Percentiles rank a stretch among this genome's conserved stretches.
Evolutionary conservation across 1,140 invertebrate species (phyloP).

Genomic region (Drosophila parvula): DNA sequence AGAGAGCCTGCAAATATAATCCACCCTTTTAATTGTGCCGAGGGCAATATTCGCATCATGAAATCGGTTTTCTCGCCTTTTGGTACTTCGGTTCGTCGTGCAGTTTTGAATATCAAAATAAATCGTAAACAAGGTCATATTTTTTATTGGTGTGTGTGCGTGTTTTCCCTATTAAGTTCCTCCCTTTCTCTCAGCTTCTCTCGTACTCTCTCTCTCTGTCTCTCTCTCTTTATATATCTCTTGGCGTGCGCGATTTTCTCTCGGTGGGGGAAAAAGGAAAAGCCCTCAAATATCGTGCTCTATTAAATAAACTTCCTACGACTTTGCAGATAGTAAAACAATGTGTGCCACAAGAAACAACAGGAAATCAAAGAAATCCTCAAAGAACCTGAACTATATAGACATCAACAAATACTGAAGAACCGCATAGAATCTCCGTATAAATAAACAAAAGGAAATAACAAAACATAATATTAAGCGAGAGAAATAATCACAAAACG

Average conservation of each 20-base stretch:
- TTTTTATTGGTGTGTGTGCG: constrained; percentile 57
- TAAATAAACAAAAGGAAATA: constrained; percentile 26
- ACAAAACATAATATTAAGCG: constrained; percentile 11
- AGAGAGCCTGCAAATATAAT: constrained; percentile 31
- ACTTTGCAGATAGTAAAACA: constrained; percentile 76
- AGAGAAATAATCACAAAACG: constrained; percentile 66
- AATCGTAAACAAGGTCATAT: constrained; percentile 82
- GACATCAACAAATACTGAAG: constrained; percentile 52
- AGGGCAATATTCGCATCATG: constrained; percentile 56
- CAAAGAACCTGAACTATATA: constrained; percentile 77
- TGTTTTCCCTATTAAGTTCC: constrained; percentile 16
- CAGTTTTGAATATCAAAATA: constrained; percentile 83
- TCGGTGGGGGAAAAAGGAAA: constrained; percentile 38
- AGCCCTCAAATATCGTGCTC: constrained; percentile 42
- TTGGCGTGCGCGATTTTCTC: constrained; percentile 46
- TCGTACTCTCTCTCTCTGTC: constrained; percentile 27
- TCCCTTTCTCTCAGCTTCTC: constrained; percentile 36
- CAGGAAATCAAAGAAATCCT: constrained; percentile 77
- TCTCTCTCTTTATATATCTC: constrained; percentile 1
- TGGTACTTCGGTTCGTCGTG: constrained; percentile 43
- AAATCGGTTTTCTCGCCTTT: constrained; percentile 39
- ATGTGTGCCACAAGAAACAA: constrained; percentile 78
- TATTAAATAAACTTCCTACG: constrained; percentile 39
- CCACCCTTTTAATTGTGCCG: constrained; percentile 45
- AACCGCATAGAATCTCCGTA: constrained; percentile 7